These are phyloP conservation scores for Pyrochroa serraticornis DNA, from an alignment of 2,888 invertebrate species.

Conservation along the genomic window DNA sequence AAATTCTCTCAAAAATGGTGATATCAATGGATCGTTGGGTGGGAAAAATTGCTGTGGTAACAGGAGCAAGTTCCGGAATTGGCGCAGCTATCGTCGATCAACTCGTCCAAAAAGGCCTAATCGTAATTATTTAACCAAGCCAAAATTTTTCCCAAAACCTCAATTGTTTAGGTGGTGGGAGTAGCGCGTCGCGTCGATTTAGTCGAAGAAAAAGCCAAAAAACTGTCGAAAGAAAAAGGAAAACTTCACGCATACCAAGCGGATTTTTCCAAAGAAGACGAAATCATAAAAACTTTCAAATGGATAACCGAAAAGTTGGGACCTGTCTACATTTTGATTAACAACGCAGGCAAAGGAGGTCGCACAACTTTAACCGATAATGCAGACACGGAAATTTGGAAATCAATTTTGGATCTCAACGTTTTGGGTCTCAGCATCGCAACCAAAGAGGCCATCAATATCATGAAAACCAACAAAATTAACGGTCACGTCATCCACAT, in stretches of 20 bases:
- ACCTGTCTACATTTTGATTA: slow-evolving; percentile 31
- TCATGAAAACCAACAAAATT: slow-evolving; percentile 26
- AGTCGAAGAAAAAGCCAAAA: slow-evolving; percentile 11
- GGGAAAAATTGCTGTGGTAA: not conserved
- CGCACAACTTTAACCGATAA: slow-evolving; percentile 20
- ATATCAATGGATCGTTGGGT: too few species aligned
- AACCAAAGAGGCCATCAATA: slow-evolving; percentile 27
- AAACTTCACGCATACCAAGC: slow-evolving; percentile 32
- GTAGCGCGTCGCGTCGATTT: slow-evolving; percentile 22
- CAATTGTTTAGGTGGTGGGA: slow-evolving; percentile 21
- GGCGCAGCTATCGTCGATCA: slow-evolving; percentile 1
- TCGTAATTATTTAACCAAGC: too few species aligned
- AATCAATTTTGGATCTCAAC: not conserved
- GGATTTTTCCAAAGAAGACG: slow-evolving; percentile 33
- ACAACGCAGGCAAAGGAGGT: slow-evolving; percentile 34
- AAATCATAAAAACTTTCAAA: slow-evolving; percentile 30
- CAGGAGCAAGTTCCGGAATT: slow-evolving; percentile 7
- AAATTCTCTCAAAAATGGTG: too few species aligned
- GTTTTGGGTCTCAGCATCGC: slow-evolving; percentile 18
- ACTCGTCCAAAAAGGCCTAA: slow-evolving; percentile 3
- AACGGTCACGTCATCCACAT: slow-evolving; percentile 32
- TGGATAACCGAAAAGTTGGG: slow-evolving; percentile 28
- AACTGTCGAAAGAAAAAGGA: slow-evolving; percentile 20
- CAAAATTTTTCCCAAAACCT: too few species aligned
- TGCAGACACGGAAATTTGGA: slow-evolving; percentile 14